These are phyloP conservation scores for Diachasmimorpha longicaudata DNA, from an alignment of 1,140 invertebrate species.

Conservation along the genomic window DNA sequence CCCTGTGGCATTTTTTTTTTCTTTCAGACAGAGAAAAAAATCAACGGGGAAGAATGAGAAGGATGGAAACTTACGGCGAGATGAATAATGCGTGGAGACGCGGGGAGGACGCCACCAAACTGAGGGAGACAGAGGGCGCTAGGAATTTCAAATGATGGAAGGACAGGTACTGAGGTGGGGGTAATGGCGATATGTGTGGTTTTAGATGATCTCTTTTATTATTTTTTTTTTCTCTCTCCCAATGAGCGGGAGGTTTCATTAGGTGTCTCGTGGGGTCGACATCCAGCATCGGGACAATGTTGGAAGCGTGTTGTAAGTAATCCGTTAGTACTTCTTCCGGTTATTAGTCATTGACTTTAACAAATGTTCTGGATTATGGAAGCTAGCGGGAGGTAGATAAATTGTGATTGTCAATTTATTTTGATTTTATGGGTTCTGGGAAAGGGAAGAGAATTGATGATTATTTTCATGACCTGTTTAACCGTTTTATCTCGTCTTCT, in stretches of 20 bases:
- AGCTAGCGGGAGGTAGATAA: neutral
- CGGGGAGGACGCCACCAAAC: constrained; percentile 9
- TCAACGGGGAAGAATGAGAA: neutral
- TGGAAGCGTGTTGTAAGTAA: constrained; percentile 47
- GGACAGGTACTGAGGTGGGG: neutral
- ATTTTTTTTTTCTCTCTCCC: neutral
- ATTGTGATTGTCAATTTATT: neutral
- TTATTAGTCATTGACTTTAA: constrained; percentile 23
- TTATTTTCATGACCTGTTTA: neutral
- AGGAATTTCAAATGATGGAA: neutral
- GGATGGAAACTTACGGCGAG: constrained; percentile 40
- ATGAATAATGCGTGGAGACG: constrained; percentile 55
- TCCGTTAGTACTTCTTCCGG: constrained; percentile 48
- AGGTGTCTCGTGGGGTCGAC: neutral
- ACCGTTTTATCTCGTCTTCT: too few species aligned
- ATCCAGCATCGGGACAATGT: constrained; percentile 9
- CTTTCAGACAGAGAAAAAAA: neutral
- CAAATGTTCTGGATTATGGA: neutral
- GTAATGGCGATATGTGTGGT: constrained; percentile 3
- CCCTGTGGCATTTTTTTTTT: neutral
- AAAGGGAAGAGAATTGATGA: neutral
- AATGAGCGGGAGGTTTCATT: neutral
- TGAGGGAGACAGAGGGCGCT: neutral
- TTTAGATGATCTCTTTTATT: neutral
- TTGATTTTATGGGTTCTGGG: neutral